Percentiles rank a stretch among this genome's conserved stretches.
Evolutionary conservation across 2,888 invertebrate species (phyloP).

Genomic region (Aradus depressus): DNA sequence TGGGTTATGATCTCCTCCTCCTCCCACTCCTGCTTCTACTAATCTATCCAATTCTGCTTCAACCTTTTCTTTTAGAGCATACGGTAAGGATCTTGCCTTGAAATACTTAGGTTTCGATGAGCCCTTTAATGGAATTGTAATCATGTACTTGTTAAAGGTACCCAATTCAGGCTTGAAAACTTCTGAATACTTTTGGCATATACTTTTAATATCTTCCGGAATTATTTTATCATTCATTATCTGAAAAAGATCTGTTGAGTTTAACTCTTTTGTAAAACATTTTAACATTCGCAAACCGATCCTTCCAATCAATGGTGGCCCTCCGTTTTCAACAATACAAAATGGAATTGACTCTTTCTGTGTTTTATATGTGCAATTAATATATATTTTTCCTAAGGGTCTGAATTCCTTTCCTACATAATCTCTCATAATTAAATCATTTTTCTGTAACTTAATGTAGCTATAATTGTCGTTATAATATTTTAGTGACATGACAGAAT

Average conservation of each 20-base stretch:
- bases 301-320: constrained; percentile 1
- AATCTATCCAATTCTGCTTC: neutral
- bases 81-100: neutral
- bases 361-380: too few species aligned
- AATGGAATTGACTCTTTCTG: neutral
- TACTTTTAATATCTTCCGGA: neutral
- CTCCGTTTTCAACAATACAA: neutral
- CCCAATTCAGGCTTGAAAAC: neutral
- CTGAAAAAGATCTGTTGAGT: too few species aligned
- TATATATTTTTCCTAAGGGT: neutral
- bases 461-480: neutral
- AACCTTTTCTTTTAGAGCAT: constrained; percentile 1
- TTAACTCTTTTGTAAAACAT: too few species aligned
- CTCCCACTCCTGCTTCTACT: neutral
- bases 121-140: neutral
- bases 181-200: neutral
- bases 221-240: too few species aligned
- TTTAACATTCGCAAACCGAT: neutral
- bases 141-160: neutral
- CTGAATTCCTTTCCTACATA: neutral
- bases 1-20: constrained; percentile 18
- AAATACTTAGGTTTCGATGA: neutral
- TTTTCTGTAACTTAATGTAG: neutral
- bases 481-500: neutral
- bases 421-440: neutral